Conservation (phyloP, 2,888 invertebrate species). For the Panopea generosa region DNA sequence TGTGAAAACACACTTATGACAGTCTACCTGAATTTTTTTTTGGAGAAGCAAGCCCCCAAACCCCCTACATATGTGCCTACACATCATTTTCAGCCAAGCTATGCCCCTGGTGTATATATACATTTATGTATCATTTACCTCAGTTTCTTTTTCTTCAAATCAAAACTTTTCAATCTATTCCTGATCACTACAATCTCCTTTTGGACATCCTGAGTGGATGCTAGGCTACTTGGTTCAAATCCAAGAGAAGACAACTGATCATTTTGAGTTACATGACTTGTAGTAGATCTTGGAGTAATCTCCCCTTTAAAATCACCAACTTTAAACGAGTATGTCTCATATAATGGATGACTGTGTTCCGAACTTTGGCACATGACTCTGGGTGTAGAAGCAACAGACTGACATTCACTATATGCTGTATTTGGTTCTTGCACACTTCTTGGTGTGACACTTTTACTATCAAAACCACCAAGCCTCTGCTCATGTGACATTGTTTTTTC, state of each 20-base stretch:
- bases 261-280: slow-evolving; percentile 26
- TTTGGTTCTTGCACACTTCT: slow-evolving; percentile 11
- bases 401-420: slow-evolving; percentile 31
- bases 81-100: too few species aligned
- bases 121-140: too few species aligned
- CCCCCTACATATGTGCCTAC: too few species aligned
- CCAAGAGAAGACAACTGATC: slow-evolving; percentile 31
- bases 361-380: slow-evolving; percentile 52
- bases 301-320: slow-evolving; percentile 44
- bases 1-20: too few species aligned
- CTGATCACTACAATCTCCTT: slow-evolving; percentile 75
- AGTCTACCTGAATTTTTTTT: too few species aligned
- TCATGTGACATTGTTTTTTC: neutral
- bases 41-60: too few species aligned
- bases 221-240: slow-evolving; percentile 15
- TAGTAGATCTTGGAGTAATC: slow-evolving; percentile 52
- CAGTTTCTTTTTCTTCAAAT: slow-evolving; percentile 74
- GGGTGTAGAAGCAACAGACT: slow-evolving; percentile 56
- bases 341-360: slow-evolving; percentile 51
- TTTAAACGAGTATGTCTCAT: slow-evolving; percentile 45
- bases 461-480: neutral
- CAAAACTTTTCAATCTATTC: slow-evolving; percentile 73
- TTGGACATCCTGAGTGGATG: slow-evolving; percentile 30
- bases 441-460: slow-evolving; percentile 11
- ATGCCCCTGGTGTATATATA: too few species aligned